Evolutionary conservation across 2,888 invertebrate species (phyloP).

Genomic region (Bedellia somnulentella): DNA sequence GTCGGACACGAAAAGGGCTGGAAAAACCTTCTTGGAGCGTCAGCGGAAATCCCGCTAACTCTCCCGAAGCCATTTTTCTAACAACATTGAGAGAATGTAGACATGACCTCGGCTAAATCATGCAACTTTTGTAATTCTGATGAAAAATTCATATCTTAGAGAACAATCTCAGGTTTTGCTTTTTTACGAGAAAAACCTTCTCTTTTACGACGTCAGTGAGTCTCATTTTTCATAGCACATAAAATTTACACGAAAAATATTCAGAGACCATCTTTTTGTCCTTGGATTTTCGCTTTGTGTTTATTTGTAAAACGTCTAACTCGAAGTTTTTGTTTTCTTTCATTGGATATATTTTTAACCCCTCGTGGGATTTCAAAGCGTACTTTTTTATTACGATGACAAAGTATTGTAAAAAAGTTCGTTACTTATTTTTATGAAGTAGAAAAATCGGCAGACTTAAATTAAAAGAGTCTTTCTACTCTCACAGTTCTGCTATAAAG

Average conservation of each 20-base stretch:
- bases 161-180: slow-evolving; percentile 2
- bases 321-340: too few relatives aligned
- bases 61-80: background rate
- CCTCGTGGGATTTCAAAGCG: too few relatives aligned
- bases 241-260: slow-evolving; percentile 1
- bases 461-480: too few relatives aligned
- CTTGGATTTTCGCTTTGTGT: too few relatives aligned
- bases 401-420: too few relatives aligned
- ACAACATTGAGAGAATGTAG: slow-evolving; percentile 23
- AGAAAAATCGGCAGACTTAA: too few relatives aligned
- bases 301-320: too few relatives aligned
- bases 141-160: slow-evolving; percentile 12
- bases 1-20: slow-evolving; percentile 53
- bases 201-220: slow-evolving; percentile 1
- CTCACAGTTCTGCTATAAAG: slow-evolving; percentile 24
- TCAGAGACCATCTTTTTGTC: too few relatives aligned
- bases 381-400: too few relatives aligned
- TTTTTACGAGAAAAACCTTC: slow-evolving; percentile 2
- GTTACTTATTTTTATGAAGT: too few relatives aligned
- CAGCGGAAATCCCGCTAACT: slow-evolving; percentile 35
- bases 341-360: too few relatives aligned
- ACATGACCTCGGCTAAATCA: slow-evolving; percentile 22
- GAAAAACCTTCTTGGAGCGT: slow-evolving; percentile 30
- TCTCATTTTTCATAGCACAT: slow-evolving; percentile 3
- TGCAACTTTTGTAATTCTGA: slow-evolving; percentile 13